These are phyloP conservation scores for pig (Sus scrofa) DNA, from an alignment of 2,113 vertebrate species.

Conservation along the genomic window T2T-Sscrofa CM000824.6:162374001-162374500, in stretches of 20 bases:
- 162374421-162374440: no score
- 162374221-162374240: not conserved
- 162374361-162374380: not conserved
- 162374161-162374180: not conserved
- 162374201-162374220: not conserved
- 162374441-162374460: no score
- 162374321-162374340: not conserved
- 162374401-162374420: no score
- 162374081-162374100: not conserved
- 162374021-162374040: not conserved
- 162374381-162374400: not conserved
- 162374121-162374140: not conserved
- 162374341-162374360: not conserved
- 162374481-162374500: no score
- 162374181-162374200: not conserved
- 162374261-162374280: not conserved
- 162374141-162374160: not conserved
- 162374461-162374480: no score
- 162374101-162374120: not conserved
- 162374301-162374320: constrained; percentile 8
- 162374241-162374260: not conserved
- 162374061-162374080: not conserved
- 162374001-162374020: not conserved
- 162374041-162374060: not conserved
- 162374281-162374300: not conserved